These are phyloP conservation scores for Tiliacea aurago DNA, from an alignment of 2,888 invertebrate genomes.

Conservation along the genomic window DNA sequence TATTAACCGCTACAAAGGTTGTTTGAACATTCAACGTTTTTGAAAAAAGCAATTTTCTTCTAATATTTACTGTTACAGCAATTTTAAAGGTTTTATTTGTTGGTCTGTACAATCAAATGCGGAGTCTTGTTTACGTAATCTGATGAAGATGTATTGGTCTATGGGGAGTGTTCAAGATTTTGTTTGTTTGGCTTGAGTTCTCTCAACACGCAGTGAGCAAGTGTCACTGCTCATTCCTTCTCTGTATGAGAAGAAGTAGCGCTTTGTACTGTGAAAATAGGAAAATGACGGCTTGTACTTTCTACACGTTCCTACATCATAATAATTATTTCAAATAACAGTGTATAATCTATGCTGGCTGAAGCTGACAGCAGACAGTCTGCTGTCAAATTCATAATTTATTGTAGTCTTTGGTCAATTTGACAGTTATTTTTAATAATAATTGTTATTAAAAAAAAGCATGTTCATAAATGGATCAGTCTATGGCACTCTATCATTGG, in stretches of 20 bases:
- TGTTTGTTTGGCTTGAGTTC: conserved; percentile 10
- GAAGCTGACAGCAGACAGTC: no score
- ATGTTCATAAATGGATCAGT: no score
- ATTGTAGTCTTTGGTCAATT: no score
- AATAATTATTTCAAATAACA: no score
- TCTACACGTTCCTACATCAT: no score
- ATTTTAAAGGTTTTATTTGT: conserved; percentile 31
- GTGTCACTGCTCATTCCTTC: not conserved
- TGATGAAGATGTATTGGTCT: conserved; percentile 23
- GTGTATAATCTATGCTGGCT: no score
- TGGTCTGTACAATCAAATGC: conserved; percentile 14
- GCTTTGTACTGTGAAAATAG: not conserved
- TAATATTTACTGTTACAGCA: conserved; percentile 15
- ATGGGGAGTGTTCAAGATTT: not conserved
- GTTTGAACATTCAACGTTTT: conserved; percentile 23
- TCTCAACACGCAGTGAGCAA: not conserved
- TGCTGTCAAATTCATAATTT: no score
- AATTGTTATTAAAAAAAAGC: no score
- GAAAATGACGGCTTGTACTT: not conserved
- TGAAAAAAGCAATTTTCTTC: conserved; percentile 5
- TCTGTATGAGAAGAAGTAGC: not conserved
- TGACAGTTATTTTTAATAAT: no score
- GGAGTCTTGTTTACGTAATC: conserved; percentile 28
- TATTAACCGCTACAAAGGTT: conserved; percentile 15
- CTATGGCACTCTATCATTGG: no score